Evolutionary conservation across 2,797 vertebrate genomes (phyloP).

Genomic region (Acipenser oxyrinchus): DNA sequence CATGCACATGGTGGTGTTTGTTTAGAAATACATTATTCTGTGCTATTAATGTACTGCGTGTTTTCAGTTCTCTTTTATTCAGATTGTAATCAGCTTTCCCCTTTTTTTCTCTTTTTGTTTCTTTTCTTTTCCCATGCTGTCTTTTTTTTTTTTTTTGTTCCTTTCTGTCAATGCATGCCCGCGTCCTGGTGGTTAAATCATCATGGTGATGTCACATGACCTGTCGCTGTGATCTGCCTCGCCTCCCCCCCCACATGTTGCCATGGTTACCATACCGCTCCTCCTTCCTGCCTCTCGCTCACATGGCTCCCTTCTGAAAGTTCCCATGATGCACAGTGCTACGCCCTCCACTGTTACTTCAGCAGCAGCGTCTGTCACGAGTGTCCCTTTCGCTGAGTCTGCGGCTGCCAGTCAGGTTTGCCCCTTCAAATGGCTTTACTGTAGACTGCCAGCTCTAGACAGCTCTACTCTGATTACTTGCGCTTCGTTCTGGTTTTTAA

Average conservation of each 20-base stretch:
- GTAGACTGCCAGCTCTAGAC: conserved; percentile 61
- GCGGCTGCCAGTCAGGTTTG: conserved; percentile 97
- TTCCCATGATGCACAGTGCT: conserved; percentile 99
- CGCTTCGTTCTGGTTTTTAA: conserved; percentile 18
- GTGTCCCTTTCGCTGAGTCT: conserved; percentile 92
- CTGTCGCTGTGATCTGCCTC: conserved; percentile 75
- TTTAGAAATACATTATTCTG: not conserved
- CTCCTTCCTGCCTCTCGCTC: conserved; percentile 81
- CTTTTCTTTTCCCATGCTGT: conserved; percentile 41
- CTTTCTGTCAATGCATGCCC: conserved; percentile 72
- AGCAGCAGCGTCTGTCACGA: conserved; percentile 91
- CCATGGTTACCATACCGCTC: conserved; percentile 84
- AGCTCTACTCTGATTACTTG: conserved; percentile 34
- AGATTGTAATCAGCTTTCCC: conserved; percentile 70
- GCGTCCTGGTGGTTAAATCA: conserved; percentile 66
- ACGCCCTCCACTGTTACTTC: conserved; percentile 94
- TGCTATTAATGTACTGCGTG: conserved; percentile 57
- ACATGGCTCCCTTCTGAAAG: conserved; percentile 91
- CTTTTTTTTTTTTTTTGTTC: conserved; percentile 59
- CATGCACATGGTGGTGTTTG: no score
- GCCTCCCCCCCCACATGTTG: conserved; percentile 68
- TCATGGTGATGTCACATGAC: conserved; percentile 82
- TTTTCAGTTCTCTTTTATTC: conserved; percentile 65
- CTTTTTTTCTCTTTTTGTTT: conserved; percentile 58
- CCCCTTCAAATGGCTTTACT: conserved; percentile 82